Evolutionary conservation across 2,113 vertebrate genomes (phyloP), one percentile per base, ranked within the genome.

Genomic region (Oenanthe oenanthe): DNA sequence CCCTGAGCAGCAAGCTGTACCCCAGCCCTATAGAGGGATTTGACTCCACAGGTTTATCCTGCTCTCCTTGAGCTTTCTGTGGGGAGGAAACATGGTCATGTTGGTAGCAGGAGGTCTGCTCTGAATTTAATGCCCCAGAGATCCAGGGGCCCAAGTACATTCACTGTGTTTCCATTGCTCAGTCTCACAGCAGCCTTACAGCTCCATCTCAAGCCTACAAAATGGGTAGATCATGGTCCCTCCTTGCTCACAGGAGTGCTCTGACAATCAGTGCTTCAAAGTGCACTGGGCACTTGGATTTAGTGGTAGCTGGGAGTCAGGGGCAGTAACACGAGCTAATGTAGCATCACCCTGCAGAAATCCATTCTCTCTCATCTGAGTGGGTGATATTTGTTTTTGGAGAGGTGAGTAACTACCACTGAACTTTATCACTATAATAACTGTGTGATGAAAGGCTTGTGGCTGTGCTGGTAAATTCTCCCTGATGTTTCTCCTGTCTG

Each of bases 381-480:
- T 71, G 36, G 22, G 18, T 60, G 76, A 72, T 63, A 76, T 17
- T 92, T 95, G 72, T 9, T 93, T 93, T 72, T 54, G 36, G 36
- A 83, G 67, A 62, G 58, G 48, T 70, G 47, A 84, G 40, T 89
- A 75, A 79, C 83, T 85, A 68, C 25, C 28, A 26, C 14, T 38
- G 78, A 85, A 94, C 56, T 83, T 63, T 93, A 88, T 78, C 83
- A 45, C 67, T 54, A 7, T 34, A 53, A 76, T 88, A 92, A 71
- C 65, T 43, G 19, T 61, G 70, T 75, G 90, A 96, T 93, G 82
- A 95, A 94, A 82, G 86, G 48, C 66, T 88, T 77, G 61, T 90
- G 80, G 18, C 53, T 57, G 21, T 65, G 61, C 57, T 87, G 60
- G 79, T 88, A 84, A 85, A 92, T 90, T 94, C 36, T 88, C 48